Evolutionary conservation across 2,888 invertebrate species (phyloP).

Genomic region (Xylota segnis): DNA sequence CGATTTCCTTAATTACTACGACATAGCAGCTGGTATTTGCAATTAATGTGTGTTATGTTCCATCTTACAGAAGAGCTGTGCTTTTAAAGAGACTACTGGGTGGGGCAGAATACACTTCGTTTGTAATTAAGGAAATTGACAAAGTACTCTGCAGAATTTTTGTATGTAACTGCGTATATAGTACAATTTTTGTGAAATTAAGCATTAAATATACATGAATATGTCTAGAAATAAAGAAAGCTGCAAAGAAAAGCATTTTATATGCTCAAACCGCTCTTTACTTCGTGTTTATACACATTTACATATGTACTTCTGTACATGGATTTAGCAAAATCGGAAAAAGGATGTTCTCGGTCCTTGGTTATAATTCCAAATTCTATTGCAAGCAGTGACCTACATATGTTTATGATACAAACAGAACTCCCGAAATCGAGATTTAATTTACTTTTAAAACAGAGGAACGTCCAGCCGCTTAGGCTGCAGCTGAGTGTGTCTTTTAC

Average conservation of each 20-base stretch:
- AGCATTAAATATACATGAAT: constrained; percentile 67
- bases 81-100: background rate
- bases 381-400: no score
- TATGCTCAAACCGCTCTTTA: background rate
- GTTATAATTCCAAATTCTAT: no score
- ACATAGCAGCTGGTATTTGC: constrained; percentile 5
- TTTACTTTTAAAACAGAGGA: no score
- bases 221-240: constrained; percentile 47
- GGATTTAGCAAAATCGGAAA: no score
- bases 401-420: no score
- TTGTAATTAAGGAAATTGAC: constrained; percentile 30
- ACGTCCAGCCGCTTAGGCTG: no score
- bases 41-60: constrained; percentile 13
- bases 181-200: constrained; percentile 76
- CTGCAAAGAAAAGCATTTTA: constrained; percentile 4
- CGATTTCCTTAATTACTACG: constrained; percentile 34
- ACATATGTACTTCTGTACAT: no score
- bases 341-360: no score
- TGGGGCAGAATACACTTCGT: background rate
- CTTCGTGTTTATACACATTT: background rate
- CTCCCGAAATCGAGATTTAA: no score
- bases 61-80: constrained; percentile 7
- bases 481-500: no score
- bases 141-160: constrained; percentile 52
- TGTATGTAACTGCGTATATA: constrained; percentile 68